Evolutionary conservation across 2,113 vertebrate species (phyloP).

Genomic region (Geothlypis trichas): DNA sequence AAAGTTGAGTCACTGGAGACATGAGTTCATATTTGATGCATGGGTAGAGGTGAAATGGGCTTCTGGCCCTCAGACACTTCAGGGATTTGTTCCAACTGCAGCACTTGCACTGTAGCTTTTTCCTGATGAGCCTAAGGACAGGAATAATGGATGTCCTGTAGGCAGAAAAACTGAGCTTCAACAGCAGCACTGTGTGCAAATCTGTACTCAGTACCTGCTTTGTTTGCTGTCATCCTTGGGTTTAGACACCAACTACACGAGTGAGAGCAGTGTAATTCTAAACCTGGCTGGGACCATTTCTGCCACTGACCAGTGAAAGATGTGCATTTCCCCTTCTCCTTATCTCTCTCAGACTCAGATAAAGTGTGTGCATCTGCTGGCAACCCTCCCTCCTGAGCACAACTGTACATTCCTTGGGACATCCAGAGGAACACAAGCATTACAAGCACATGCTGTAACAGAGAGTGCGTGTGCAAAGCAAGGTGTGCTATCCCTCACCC

Average conservation of each 20-base stretch:
- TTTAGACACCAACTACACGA: neutral
- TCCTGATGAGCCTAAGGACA: neutral
- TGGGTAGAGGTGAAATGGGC: constrained; percentile 34
- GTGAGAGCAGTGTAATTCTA: neutral
- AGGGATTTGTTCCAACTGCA: constrained; percentile 7
- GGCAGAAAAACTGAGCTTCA: neutral
- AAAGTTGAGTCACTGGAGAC: constrained; percentile 20
- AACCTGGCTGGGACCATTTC: neutral
- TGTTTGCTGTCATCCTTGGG: neutral
- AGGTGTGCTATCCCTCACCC: neutral
- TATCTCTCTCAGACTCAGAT: neutral
- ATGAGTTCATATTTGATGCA: constrained; percentile 52
- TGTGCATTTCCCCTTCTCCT: neutral
- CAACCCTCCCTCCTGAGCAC: neutral
- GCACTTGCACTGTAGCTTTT: accelerated
- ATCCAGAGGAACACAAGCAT: neutral
- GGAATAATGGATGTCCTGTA: neutral
- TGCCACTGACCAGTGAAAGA: neutral
- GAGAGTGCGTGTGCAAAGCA: accelerated
- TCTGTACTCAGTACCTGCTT: neutral
- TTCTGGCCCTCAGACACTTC: neutral
- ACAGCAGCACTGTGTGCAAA: neutral
- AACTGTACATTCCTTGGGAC: neutral
- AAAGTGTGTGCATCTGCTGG: neutral
- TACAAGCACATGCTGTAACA: accelerated